Evolutionary conservation across 2,113 vertebrate species (phyloP), one percentile per base, ranked within the genome.

Genomic region (Sebastes schlegelii): DNA sequence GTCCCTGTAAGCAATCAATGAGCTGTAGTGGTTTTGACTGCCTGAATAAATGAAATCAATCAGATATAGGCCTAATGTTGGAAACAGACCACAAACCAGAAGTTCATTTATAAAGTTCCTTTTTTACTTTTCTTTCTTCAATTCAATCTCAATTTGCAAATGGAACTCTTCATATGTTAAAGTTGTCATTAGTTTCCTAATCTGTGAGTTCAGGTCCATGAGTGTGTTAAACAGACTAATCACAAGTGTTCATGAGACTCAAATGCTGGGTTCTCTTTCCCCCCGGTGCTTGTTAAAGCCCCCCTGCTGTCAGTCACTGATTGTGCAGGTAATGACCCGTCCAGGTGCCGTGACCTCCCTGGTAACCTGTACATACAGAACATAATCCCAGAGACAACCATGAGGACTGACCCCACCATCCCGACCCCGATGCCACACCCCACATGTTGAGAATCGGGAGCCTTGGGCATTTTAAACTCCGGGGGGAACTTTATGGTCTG

Each of bases 401-500:
- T 84, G 4, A 96, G 65, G 49, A 92, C 60, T 0, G 91, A 73
- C 2, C 95, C 94, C 21, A 94, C 52, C 19, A 95, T 42, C 0
- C 96, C 96, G 0, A 95, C 42, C 0, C 67, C 23, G 51, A 95
- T 86, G 7, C 94, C 94, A 1, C 52, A 8, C 1, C 97, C 96
- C 0, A 87, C 63, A 4, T 91, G 71, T 82, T 97, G 97, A 0
- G 14, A 79, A 0, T 5, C 7, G 0, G 96, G 96, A 1, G 91
- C 92, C 10, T 57, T 65, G 1, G 97, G 96, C 79, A 97, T 74
- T 19, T 86, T 73, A 66, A 95, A 96, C 7, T 91, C 87, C 0
- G 88, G 75, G 0, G 96, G 96, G 84, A 98, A 97, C 9, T 1
- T 2, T 55, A 96, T 96, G 73, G 91, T 93, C 79, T 90, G 89